A percentile compares a stretch with the other conserved stretches of the same genome.
Evolutionary conservation across 2,888 invertebrate genomes (phyloP).

Genomic region (Tuberolachnus salignus): DNA sequence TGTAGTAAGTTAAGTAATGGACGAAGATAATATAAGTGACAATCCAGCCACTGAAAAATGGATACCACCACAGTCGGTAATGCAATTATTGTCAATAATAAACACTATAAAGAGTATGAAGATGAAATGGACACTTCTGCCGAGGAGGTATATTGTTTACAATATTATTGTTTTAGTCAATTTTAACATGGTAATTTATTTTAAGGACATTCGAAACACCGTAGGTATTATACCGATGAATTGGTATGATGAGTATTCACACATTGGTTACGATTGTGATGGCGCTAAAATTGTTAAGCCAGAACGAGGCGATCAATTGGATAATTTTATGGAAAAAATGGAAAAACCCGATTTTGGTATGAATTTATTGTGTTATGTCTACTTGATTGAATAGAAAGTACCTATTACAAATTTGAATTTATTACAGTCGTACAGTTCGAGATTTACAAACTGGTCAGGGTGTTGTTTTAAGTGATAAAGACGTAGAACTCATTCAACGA

Average conservation of each 20-base stretch:
- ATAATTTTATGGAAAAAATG: conserved; percentile 89
- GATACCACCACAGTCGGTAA: not conserved
- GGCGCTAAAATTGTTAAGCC: conserved; percentile 88
- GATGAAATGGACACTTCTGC: conserved; percentile 90
- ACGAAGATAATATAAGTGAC: not conserved
- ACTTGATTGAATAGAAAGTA: not conserved
- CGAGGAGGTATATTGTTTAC: conserved; percentile 71
- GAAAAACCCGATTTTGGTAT: conserved; percentile 93
- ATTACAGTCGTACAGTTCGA: conserved; percentile 84
- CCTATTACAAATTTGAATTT: not conserved
- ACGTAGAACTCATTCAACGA: conserved; percentile 82
- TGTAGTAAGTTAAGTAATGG: not conserved
- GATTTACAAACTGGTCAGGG: conserved; percentile 94
- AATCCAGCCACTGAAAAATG: not conserved
- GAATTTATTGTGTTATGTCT: conserved; percentile 8
- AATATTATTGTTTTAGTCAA: not conserved
- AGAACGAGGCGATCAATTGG: conserved; percentile 83
- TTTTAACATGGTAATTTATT: not conserved
- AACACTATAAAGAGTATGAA: conserved; percentile 65
- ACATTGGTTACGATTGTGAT: conserved; percentile 93
- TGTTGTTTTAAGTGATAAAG: conserved; percentile 84
- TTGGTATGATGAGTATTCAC: conserved; percentile 96
- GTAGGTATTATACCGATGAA: conserved; percentile 94
- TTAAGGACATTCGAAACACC: conserved; percentile 82
- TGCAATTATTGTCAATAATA: conserved; percentile 43